Evolutionary conservation across 2,113 vertebrate species (phyloP), one percentile per base, ranked within the genome.

Genomic region (Psilopogon haemacephalus): DNA sequence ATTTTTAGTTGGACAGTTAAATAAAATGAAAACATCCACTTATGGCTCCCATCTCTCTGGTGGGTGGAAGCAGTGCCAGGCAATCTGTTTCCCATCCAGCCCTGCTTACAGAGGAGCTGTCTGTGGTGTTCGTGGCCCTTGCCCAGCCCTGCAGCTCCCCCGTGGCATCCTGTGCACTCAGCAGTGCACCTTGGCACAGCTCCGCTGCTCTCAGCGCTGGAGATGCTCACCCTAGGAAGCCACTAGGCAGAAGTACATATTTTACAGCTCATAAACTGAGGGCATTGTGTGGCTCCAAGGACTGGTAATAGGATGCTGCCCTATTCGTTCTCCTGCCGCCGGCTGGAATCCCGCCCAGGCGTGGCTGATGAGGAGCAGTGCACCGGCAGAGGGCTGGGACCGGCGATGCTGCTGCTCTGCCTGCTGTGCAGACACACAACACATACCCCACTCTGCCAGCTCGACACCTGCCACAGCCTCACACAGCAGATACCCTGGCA

Each of bases 231-330:
- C 40, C 68, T 69, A 86, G 71, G 79, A 54, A 88, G 74, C 73
- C 77, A 37, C 17, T 20, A 54, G 77, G 86, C 67, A 90, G 42
- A 82, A 87, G 19, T 46, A 56, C 56, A 15, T 76, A 8, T 91
- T 87, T 91, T 86, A 71, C 77, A 91, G 88, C 92, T 78, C 82
- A 18, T 65, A 72, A 79, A 95, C 78, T 18, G 30, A 89, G 46
- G 68, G 77, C 42, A 71, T 48, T 60, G 79, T 42, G 13, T 38
- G 42, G 74, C 90, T 86, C 88, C 59, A 8, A 73, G 90, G 86
- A 21, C 76, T 48, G 80, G 44, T 73, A 71, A 86, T 8, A 28
- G 82, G 71, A 78, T 44, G 64, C 72, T 79, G 90, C 71, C 20
- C 82, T 55, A 82, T 93, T 88, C 82, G 30, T 82, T 38, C 82